A percentile compares a stretch with the other conserved stretches of the same genome.
These are phyloP conservation scores for Pedionomus torquatus DNA, from an alignment of 2,113 vertebrate species.

Conservation along the genomic window DNA sequence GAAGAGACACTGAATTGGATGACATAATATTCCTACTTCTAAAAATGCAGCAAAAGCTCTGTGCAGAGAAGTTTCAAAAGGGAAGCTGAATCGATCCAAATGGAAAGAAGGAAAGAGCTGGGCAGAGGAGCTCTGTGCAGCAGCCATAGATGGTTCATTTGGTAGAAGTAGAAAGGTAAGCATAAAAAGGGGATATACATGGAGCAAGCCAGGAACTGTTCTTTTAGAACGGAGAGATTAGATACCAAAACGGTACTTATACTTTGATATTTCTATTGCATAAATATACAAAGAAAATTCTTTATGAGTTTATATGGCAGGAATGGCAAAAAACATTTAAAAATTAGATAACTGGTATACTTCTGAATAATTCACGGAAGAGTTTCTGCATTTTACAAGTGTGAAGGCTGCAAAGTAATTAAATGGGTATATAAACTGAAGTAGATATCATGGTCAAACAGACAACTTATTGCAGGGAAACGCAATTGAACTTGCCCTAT, in stretches of 20 bases:
- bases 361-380: not conserved
- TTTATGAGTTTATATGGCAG: not conserved
- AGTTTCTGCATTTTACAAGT: not conserved
- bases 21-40: not conserved
- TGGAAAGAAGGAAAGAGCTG: not conserved
- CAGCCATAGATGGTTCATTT: not conserved
- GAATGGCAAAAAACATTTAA: not conserved
- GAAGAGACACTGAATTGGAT: not conserved
- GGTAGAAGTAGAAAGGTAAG: not conserved
- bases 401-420: not conserved
- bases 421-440: not conserved
- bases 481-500: constrained; percentile 29
- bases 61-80: not conserved
- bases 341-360: not conserved
- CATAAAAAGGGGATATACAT: not conserved
- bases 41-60: not conserved
- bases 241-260: not conserved
- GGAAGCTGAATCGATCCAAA: not conserved
- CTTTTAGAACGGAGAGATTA: not conserved
- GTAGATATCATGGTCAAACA: constrained; percentile 32
- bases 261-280: not conserved
- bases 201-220: not conserved
- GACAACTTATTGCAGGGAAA: constrained; percentile 9
- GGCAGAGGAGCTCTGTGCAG: not conserved
- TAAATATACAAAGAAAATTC: not conserved